Conservation (phyloP, 2,888 invertebrate species). For the Stictocephala bisonia region DNA sequence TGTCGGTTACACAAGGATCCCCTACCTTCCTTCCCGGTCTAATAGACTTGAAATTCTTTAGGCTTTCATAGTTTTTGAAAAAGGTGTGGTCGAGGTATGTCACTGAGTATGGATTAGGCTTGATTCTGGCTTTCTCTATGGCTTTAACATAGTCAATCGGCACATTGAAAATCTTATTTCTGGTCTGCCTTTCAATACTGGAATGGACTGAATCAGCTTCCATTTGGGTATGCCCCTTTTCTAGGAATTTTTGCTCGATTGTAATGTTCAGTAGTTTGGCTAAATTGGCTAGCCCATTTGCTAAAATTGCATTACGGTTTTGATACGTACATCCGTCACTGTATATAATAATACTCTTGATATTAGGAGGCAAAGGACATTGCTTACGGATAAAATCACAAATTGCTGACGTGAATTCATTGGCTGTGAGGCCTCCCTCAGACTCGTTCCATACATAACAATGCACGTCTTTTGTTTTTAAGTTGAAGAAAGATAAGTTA, state of each 20-base stretch:
- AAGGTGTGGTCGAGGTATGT: not conserved
- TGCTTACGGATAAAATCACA: too few species aligned
- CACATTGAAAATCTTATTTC: not conserved
- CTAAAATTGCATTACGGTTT: conserved; percentile 58
- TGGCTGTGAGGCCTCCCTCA: too few species aligned
- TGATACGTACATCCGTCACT: conserved; percentile 60
- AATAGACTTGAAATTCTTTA: not conserved
- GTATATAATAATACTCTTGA: conserved; percentile 54
- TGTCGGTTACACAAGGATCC: conserved; percentile 5
- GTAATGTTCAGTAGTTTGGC: conserved; percentile 49
- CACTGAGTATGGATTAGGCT: not conserved
- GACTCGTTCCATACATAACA: too few species aligned
- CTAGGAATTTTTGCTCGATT: conserved; percentile 60
- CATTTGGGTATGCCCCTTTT: conserved; percentile 60
- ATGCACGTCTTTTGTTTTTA: too few species aligned
- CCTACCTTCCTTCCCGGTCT: conserved; percentile 7
- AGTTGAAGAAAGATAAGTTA: too few species aligned
- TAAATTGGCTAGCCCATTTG: conserved; percentile 58
- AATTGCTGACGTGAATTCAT: too few species aligned
- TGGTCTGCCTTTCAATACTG: conserved; percentile 57
- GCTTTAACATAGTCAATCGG: not conserved
- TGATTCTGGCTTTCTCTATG: not conserved
- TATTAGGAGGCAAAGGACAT: too few species aligned
- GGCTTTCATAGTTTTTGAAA: conserved; percentile 6
- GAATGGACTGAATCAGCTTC: conserved; percentile 59